Evolutionary conservation across 2,888 invertebrate species (phyloP).

Genomic region (Micropterix aruncella): DNA sequence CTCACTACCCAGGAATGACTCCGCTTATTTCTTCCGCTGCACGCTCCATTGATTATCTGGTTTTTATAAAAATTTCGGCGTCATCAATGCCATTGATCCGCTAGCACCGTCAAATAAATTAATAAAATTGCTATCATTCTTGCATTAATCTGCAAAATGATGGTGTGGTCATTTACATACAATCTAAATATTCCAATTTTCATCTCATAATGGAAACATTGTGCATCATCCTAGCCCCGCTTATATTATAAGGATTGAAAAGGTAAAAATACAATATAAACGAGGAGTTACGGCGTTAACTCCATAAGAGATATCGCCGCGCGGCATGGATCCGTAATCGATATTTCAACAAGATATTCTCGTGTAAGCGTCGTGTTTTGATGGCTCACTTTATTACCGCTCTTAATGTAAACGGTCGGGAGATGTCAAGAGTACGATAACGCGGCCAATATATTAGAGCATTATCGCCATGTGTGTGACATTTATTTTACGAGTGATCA

Average conservation of each 20-base stretch:
- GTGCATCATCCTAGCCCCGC: no score
- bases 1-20: no score
- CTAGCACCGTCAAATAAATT: no score
- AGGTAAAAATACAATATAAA: not conserved
- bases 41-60: no score
- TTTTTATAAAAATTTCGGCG: no score
- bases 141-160: no score
- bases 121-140: no score
- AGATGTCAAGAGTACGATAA: not conserved
- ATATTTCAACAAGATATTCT: not conserved
- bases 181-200: no score
- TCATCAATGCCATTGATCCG: no score
- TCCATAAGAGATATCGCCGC: not conserved
- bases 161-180: no score
- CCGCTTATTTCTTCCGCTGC: no score
- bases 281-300: not conserved
- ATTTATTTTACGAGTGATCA: not conserved
- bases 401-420: not conserved
- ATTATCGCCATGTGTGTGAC: not conserved
- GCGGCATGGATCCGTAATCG: not conserved
- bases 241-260: not conserved
- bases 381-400: not conserved
- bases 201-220: no score
- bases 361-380: not conserved
- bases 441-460: not conserved